Evolutionary conservation across 1,140 invertebrate species (phyloP), one percentile per base, ranked within the genome.

Genomic region (Pseudomyrmex pallidus): DNA sequence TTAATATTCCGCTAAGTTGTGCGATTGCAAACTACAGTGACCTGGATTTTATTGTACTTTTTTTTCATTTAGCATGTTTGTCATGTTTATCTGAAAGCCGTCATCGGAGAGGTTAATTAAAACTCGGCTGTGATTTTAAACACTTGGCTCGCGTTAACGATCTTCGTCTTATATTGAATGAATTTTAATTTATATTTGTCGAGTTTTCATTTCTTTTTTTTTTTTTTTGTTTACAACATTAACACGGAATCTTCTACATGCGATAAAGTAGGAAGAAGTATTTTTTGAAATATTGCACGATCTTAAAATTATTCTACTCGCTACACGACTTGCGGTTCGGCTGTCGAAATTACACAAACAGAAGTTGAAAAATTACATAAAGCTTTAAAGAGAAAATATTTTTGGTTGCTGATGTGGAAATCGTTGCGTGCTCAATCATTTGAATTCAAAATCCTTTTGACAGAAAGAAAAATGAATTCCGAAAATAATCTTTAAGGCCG

Each of bases 401-500:
- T 70, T 70, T 25, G 61, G 10, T n/a, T 48, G 5, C 13, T 12
- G 20, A 59, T 57, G 54, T 17, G 9, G 25, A 56, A 54, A 63
- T 82, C 25, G 25, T n/a, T 46, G n/a, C 10, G 17, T 82, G 22
- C 9, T 13, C 13, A 61, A 73, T 56, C 5, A 35, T 20, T 44
- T 25, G n/a, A 22, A 61, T 8, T 25, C 10, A 74, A 52, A 44
- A 52, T 44, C 13, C 74, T 22, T 44, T 54, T 48, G 22, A 12
- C 35, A 35, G 56, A 52, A 52, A 4, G 46, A 2, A 62, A 46
- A 15, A 17, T 70, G 25, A 54, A 25, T 12, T 17, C 57, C 68
- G 25, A 82, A 74, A 70, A 57, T 74, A 82, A 63, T 74, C 57
- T 62, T 13, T 22, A 54, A 74, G 25, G 74, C 74, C 25, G 35